Percentiles rank a stretch among this genome's conserved stretches.
Conservation (phyloP, 2,113 vertebrate species). For the Vidua macroura region DNA sequence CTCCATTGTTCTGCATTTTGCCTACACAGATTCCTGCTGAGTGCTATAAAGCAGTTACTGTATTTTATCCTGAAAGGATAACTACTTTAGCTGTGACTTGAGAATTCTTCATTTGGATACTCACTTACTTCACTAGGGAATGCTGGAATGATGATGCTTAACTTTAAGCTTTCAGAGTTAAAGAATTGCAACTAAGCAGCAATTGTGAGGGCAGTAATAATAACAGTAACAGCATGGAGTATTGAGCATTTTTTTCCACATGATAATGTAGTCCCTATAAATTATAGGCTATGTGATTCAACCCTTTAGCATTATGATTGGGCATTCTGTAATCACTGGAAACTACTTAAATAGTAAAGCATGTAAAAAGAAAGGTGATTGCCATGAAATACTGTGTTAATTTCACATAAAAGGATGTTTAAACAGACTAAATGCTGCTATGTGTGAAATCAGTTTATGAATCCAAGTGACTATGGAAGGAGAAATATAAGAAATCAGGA, state of each 20-base stretch:
- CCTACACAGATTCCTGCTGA: not conserved
- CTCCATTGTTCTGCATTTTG: not conserved
- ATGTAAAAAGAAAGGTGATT: slow-evolving; percentile 54
- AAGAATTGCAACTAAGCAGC: slow-evolving; percentile 64
- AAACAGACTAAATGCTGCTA: slow-evolving; percentile 2
- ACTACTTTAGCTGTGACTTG: slow-evolving; percentile 29
- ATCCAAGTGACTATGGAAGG: slow-evolving; percentile 16
- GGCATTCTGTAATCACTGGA: slow-evolving; percentile 57
- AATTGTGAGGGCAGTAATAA: slow-evolving; percentile 51
- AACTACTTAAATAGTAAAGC: slow-evolving; percentile 52
- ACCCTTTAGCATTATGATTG: slow-evolving; percentile 52
- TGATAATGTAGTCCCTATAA: slow-evolving; percentile 55
- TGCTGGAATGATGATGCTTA: slow-evolving; percentile 58
- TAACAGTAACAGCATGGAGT: slow-evolving; percentile 45
- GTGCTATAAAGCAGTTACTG: not conserved
- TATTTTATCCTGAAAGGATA: slow-evolving; percentile 20
- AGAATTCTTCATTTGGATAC: slow-evolving; percentile 69
- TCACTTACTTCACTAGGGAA: slow-evolving; percentile 43
- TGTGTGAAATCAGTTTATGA: slow-evolving; percentile 33
- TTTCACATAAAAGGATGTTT: slow-evolving; percentile 21
- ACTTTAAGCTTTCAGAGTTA: slow-evolving; percentile 50
- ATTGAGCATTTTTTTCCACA: slow-evolving; percentile 14
- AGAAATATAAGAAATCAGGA: slow-evolving; percentile 53
- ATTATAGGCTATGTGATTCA: slow-evolving; percentile 62
- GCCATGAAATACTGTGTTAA: slow-evolving; percentile 44